Conservation (phyloP, 2,797 vertebrate species). For the Hyperoplus immaculatus region DNA sequence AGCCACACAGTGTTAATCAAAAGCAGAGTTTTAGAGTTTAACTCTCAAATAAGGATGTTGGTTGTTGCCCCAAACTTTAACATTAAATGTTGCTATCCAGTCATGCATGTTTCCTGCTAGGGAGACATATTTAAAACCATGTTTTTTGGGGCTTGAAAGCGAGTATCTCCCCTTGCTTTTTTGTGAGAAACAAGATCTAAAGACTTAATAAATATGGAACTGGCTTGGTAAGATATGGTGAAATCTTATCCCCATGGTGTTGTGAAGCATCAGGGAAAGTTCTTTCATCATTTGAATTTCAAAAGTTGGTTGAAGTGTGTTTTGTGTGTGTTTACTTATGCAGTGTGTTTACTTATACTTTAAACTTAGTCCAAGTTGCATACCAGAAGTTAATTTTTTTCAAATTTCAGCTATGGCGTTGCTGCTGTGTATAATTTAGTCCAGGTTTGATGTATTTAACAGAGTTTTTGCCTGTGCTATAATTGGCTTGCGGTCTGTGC, state of each 20-base stretch:
- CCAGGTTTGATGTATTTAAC: background rate
- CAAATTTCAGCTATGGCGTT: background rate
- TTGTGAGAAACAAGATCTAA: constrained; percentile 13
- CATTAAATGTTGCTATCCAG: background rate
- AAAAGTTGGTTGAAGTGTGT: background rate
- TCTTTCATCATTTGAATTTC: constrained; percentile 31
- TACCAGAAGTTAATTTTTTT: background rate
- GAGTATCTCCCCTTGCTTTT: background rate
- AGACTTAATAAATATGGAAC: background rate
- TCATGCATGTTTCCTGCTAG: background rate
- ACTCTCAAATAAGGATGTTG: background rate
- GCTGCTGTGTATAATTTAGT: constrained; percentile 3
- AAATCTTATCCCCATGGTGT: background rate
- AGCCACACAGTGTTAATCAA: background rate
- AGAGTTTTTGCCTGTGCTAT: background rate
- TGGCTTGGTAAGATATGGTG: background rate
- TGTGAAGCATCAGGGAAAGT: background rate
- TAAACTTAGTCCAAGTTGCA: background rate
- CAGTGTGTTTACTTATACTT: background rate
- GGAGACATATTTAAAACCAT: background rate
- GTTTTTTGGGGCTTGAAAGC: background rate
- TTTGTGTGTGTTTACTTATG: background rate
- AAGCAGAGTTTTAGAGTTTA: background rate
- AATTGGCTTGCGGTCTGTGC: background rate
- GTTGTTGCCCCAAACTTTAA: background rate